These are phyloP conservation scores for Ischnura elegans DNA, from an alignment of 2,888 invertebrate species.

Conservation along the genomic window DNA sequence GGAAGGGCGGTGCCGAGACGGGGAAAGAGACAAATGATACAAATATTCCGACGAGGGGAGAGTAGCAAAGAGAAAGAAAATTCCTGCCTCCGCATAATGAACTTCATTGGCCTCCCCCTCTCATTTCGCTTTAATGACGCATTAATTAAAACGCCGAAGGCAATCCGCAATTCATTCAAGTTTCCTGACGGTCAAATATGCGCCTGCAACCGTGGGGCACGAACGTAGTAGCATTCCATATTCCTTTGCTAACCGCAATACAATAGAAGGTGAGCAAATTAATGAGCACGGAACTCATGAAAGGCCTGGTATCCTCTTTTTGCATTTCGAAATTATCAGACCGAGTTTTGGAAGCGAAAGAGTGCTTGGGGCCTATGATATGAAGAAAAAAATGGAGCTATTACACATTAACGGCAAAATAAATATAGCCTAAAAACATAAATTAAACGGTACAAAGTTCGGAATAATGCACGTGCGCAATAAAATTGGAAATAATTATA, in stretches of 20 bases:
- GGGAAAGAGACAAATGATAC: not conserved
- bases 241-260: not conserved
- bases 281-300: no score
- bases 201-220: not conserved
- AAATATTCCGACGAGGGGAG: not conserved
- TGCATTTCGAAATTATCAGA: no score
- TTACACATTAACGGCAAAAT: no score
- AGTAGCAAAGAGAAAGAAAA: not conserved
- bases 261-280: no score
- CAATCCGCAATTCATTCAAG: not conserved
- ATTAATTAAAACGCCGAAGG: not conserved
- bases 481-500: no score
- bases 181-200: not conserved
- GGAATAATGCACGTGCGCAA: no score
- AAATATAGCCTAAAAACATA: no score
- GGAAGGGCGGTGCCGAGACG: not conserved
- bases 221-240: not conserved
- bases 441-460: no score
- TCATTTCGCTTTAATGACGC: not conserved
- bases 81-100: constrained; percentile 5
- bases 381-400: no score
- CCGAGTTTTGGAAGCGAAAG: not conserved
- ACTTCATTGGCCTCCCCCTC: not conserved
- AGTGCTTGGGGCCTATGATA: no score
- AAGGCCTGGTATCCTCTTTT: no score